These are phyloP conservation scores for Zaprionus tsacasi DNA, from an alignment of 1,140 invertebrate genomes.

Conservation along the genomic window DNA sequence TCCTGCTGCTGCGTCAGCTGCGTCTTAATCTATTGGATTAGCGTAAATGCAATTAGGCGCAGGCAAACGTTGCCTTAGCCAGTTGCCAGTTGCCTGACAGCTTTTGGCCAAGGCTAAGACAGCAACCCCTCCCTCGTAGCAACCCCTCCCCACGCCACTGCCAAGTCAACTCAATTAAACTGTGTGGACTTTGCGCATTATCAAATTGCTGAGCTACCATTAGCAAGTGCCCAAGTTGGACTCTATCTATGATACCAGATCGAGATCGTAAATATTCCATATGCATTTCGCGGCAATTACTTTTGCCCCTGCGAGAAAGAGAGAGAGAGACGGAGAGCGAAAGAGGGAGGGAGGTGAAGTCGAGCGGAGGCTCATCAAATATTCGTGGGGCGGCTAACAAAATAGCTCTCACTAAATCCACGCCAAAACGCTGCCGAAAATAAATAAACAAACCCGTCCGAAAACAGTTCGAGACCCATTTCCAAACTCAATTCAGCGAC, in stretches of 20 bases:
- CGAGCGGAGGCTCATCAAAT: constrained; percentile 51
- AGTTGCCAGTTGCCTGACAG: constrained; percentile 30
- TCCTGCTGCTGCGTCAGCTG: constrained; percentile 49
- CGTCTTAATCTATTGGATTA: constrained; percentile 77
- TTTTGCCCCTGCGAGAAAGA: constrained; percentile 22
- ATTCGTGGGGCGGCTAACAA: constrained; percentile 67
- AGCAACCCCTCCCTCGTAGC: neutral
- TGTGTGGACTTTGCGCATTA: constrained; percentile 45
- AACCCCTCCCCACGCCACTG: neutral
- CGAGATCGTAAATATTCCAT: constrained; percentile 34
- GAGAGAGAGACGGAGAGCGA: neutral
- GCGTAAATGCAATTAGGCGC: constrained; percentile 71
- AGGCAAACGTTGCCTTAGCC: constrained; percentile 53
- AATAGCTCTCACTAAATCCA: constrained; percentile 73
- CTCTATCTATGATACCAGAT: neutral
- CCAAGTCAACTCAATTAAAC: constrained; percentile 67
- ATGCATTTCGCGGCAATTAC: constrained; percentile 46
- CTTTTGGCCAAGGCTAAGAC: constrained; percentile 28
- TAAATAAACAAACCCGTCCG: constrained; percentile 61
- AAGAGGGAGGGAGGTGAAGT: neutral
- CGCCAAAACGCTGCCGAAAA: constrained; percentile 60
- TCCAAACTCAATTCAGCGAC: constrained; percentile 22
- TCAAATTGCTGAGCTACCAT: constrained; percentile 43
- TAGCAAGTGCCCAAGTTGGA: constrained; percentile 13
- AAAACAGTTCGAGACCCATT: constrained; percentile 27